Conservation (phyloP, 2,113 vertebrate genomes). For the Rynchops niger region DNA sequence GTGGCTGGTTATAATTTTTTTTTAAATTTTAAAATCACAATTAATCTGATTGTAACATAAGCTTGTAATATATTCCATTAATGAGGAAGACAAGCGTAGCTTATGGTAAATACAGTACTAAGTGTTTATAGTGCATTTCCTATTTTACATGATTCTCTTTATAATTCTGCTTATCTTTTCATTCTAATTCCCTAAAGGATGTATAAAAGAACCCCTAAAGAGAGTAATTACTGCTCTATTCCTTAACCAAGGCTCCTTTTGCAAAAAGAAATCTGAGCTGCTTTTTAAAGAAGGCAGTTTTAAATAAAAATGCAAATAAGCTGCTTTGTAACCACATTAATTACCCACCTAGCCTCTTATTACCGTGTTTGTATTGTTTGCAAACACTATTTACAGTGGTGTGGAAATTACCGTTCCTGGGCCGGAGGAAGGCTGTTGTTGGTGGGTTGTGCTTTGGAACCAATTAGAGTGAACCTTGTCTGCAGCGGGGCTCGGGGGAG, state of each 20-base stretch:
- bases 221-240: slow-evolving; percentile 84
- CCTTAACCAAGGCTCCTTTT: slow-evolving; percentile 88
- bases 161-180: slow-evolving; percentile 99
- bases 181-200: slow-evolving; percentile 85
- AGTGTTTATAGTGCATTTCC: slow-evolving; percentile 85
- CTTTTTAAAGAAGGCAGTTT: slow-evolving; percentile 89
- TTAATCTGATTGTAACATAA: slow-evolving; percentile 72
- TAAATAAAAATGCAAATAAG: slow-evolving; percentile 99
- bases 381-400: slow-evolving; percentile 90
- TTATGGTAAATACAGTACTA: slow-evolving; percentile 83
- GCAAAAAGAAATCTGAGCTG: slow-evolving; percentile 84
- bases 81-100: slow-evolving; percentile 75
- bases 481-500: slow-evolving; percentile 82
- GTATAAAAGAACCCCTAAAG: slow-evolving; percentile 93
- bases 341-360: slow-evolving; percentile 96
- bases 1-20: slow-evolving; percentile 18
- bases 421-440: slow-evolving; percentile 80
- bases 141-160: slow-evolving; percentile 95
- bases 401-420: slow-evolving; percentile 89
- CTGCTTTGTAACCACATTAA: slow-evolving; percentile 97
- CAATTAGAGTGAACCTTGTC: slow-evolving; percentile 92
- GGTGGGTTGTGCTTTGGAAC: slow-evolving; percentile 96
- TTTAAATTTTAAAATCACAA: no score
- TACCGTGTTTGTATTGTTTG: slow-evolving; percentile 94
- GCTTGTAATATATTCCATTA: slow-evolving; percentile 78